Evolutionary conservation across 2,797 vertebrate species (phyloP).

Genomic region (Myripristis jacobus): DNA sequence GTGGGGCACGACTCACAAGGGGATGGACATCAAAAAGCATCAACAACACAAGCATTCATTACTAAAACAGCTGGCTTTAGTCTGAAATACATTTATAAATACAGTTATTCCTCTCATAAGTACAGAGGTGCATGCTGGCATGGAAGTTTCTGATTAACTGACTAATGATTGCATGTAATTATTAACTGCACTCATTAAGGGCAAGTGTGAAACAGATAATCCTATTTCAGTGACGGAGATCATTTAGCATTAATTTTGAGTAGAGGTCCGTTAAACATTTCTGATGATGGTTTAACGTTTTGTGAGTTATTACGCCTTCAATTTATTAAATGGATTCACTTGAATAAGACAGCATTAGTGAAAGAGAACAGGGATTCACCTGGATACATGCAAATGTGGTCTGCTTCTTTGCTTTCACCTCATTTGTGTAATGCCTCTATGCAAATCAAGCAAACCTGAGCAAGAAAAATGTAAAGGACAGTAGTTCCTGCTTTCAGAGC

Average conservation of each 20-base stretch:
- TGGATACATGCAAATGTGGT: conserved; percentile 49
- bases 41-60: not conserved
- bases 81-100: not conserved
- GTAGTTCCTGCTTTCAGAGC: not conserved
- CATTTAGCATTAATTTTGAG: not conserved
- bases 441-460: conserved; percentile 37
- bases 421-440: conserved; percentile 19
- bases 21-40: conserved; percentile 4
- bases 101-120: not conserved
- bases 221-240: not conserved
- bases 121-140: not conserved
- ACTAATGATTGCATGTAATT: not conserved
- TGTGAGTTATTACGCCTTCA: no score
- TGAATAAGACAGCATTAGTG: not conserved
- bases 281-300: not conserved
- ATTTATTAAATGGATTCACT: not conserved
- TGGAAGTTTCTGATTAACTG: not conserved
- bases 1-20: conserved; percentile 29
- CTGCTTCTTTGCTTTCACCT: conserved; percentile 18
- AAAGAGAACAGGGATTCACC: no score
- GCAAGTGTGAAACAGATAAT: not conserved
- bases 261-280: not conserved
- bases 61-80: not conserved
- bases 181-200: not conserved
- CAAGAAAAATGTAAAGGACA: conserved; percentile 16